phyloP scores from a whole-genome alignment of 2,797 vertebrate species.

The Vultur gryphus region DNA sequence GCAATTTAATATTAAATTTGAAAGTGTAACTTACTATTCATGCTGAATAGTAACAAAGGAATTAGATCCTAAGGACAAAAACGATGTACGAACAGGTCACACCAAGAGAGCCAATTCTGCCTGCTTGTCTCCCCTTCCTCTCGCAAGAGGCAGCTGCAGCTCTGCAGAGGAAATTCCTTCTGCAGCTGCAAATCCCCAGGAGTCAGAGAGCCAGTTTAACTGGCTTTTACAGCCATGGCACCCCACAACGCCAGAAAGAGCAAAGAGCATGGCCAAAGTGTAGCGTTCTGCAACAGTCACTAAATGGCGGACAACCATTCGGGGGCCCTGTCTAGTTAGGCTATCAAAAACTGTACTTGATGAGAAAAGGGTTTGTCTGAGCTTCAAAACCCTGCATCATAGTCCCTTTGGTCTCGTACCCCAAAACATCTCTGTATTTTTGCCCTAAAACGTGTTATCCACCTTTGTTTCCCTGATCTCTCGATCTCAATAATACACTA shows the following conservation, averaged over 20 bases:
- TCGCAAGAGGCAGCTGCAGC: not conserved
- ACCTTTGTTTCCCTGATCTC: not conserved
- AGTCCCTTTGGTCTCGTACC: too few relatives aligned
- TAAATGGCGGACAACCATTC: too few relatives aligned
- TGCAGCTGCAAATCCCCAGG: not conserved
- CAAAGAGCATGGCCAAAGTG: not conserved
- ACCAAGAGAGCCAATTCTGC: not conserved
- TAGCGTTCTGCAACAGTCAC: too few relatives aligned
- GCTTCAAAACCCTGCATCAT: not conserved
- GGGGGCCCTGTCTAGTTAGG: too few relatives aligned
- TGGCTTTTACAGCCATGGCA: not conserved
- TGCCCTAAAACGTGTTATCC: not conserved
- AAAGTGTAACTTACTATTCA: not conserved
- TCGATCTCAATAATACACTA: not conserved
- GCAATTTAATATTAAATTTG: not conserved
- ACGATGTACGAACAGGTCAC: not conserved
- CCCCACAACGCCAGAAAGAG: too few relatives aligned
- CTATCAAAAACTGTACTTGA: not conserved
- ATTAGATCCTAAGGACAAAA: not conserved
- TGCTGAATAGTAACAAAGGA: not conserved
- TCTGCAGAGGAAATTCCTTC: not conserved
- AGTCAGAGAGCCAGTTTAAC: not conserved
- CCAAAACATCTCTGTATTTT: not conserved
- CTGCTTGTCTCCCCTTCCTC: not conserved
- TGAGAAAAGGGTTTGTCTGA: not conserved